These are phyloP conservation scores for Limanda limanda DNA, from an alignment of 2,113 vertebrate species.

Conservation along the genomic window DNA sequence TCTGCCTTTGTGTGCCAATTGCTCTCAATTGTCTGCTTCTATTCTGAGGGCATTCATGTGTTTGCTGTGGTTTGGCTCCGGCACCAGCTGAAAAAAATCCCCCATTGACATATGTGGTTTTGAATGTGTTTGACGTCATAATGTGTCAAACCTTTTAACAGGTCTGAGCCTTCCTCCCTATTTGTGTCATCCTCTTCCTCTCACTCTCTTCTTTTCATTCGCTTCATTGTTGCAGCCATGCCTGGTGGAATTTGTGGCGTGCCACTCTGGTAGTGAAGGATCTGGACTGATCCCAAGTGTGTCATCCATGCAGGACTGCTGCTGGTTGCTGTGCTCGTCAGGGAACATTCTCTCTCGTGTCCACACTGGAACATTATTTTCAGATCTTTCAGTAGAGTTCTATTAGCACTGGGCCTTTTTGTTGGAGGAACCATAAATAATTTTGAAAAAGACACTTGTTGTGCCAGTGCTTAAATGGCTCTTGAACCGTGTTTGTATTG, in stretches of 20 bases:
- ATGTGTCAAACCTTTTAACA: conserved; percentile 13
- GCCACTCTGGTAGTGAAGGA: conserved; percentile 10
- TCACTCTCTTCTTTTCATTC: conserved; percentile 17
- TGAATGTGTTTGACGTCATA: neutral
- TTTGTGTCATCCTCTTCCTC: conserved; percentile 13
- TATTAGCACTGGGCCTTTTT: neutral
- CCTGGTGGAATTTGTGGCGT: conserved; percentile 28
- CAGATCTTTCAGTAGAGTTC: neutral
- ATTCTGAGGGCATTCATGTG: conserved; percentile 32
- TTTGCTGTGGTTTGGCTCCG: conserved; percentile 63
- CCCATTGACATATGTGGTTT: neutral
- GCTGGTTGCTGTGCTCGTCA: conserved; percentile 39
- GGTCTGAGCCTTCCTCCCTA: neutral
- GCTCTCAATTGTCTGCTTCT: conserved; percentile 50
- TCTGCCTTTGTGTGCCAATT: conserved; percentile 32
- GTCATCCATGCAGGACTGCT: conserved; percentile 43
- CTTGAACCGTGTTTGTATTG: conserved; percentile 12
- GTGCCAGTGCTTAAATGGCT: neutral
- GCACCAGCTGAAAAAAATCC: conserved; percentile 8
- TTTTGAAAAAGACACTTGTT: neutral
- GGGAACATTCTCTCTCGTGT: neutral
- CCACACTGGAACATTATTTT: neutral
- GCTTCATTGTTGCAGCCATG: conserved; percentile 27
- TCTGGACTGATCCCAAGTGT: conserved; percentile 52
- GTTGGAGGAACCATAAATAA: neutral